Evolutionary conservation across 2,888 invertebrate species (phyloP), one percentile per base, ranked within the genome.

Genomic region (Vandiemenella viatica): DNA sequence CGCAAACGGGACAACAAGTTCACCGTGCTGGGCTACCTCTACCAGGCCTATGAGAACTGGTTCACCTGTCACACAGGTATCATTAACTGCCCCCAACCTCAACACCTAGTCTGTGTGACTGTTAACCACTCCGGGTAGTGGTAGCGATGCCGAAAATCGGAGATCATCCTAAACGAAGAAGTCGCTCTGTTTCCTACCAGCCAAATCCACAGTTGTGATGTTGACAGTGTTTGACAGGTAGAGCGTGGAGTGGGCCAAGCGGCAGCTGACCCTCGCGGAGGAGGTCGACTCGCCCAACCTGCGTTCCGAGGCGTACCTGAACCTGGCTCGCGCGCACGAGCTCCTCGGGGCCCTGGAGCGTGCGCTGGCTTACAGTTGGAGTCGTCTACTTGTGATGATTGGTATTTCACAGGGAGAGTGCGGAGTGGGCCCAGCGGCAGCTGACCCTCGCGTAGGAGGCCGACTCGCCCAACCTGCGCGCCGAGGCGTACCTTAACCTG

Each of bases 381-480:
- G n/a, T n/a, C n/a, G n/a, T n/a, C n/a, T n/a, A n/a, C n/a, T n/a
- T n/a, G n/a, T n/a, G n/a, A n/a, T n/a, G n/a, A n/a, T n/a, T n/a
- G n/a, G n/a, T n/a, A n/a, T n/a, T n/a, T n/a, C 73, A 42, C 70
- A 83, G 87, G 58, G 89, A 91, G 63, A 88, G 90, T 49, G 72
- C 92, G 68, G 89, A 90, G 67, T 87, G 88, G 62, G 87, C 86
- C 40, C 82, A 85, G 21, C 86, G 86, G 52, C 76, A 84, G 5
- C 88, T 87, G 0, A 85, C 87, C 60, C 83, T 92, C 63, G 90
- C 92, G n/a, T 90, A 91, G 62, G 88, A 88, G 62, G 68, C 87
- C 55, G 88, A 91, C 63, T 88, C 87, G 10, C 84, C 89, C 2
- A 84, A 83, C 56, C 84, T 92, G 83, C 74, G 91, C 50, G 89